A percentile compares a stretch with the other conserved stretches of the same genome.
phyloP scores from a whole-genome alignment of 2,888 invertebrate species.

The Merodon equestris region DNA sequence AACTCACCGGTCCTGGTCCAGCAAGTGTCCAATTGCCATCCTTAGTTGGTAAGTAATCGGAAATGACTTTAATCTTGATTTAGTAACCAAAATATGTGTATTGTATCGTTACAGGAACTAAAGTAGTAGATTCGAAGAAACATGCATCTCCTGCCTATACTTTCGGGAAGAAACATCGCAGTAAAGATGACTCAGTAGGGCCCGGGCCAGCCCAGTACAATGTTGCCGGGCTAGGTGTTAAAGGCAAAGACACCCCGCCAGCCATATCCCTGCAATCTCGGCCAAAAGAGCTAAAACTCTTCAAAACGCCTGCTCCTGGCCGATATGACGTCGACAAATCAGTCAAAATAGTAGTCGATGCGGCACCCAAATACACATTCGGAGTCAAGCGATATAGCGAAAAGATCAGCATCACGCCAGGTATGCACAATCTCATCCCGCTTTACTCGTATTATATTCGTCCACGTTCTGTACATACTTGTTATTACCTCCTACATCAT shows the following conservation, averaged over 20 bases:
- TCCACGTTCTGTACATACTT: conserved; percentile 50
- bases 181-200: conserved; percentile 82
- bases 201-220: conserved; percentile 96
- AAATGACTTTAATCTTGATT: background rate
- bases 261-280: conserved; percentile 90
- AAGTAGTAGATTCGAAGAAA: conserved; percentile 87
- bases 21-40: conserved; percentile 91
- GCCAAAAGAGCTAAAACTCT: conserved; percentile 76
- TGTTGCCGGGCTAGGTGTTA: conserved; percentile 89
- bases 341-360: conserved; percentile 78
- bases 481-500: too few relatives aligned
- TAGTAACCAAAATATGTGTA: too few relatives aligned
- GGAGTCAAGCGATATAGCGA: conserved; percentile 84
- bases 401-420: conserved; percentile 84
- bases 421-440: conserved; percentile 78
- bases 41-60: conserved; percentile 85
- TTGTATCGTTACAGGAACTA: conserved; percentile 83
- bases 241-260: conserved; percentile 88
- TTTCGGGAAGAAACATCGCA: conserved; percentile 84
- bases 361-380: conserved; percentile 86
- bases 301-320: conserved; percentile 91
- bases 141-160: conserved; percentile 90
- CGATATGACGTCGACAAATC: conserved; percentile 91
- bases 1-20: conserved; percentile 91
- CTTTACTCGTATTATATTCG: conserved; percentile 32